Evolutionary conservation across 1,140 invertebrate genomes (phyloP), one percentile per base, ranked within the genome.

Genomic region (Drosophila saltans): DNA sequence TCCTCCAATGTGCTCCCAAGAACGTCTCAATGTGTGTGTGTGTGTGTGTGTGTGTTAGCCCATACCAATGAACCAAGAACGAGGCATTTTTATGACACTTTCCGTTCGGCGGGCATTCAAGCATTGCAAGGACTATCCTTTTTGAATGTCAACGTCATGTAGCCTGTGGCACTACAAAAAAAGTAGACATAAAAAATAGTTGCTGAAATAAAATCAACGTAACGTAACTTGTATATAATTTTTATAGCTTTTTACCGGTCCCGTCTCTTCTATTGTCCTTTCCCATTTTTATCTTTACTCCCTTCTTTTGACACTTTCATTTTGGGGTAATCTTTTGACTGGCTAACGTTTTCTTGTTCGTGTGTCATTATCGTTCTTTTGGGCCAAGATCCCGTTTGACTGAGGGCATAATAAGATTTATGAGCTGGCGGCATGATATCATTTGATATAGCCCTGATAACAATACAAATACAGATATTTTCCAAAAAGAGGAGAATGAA

Each of bases 121-220:
- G 66, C 75, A 45, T 76, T 57, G 56, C 64, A 70, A 71, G 57
- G 66, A 56, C 69, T 69, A 70, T 78, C 75, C 75, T 78, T 78
- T 77, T 78, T 77, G 74, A 68, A 52, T 52, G 65, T 62, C 72
- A 57, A 45, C 72, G 30, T 59, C 69, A 57, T 72, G 16, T 16
- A 16, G 16, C 16, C 16, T 16, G 16, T 16, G 16, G 16, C 16
- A 16, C 16, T 16, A 73, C 48, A 30, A 56, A 39, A 30, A 45
- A 67, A 68, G 58, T 58, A 52, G 64, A 68, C 71, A 85, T 75
- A 64, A 69, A 66, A 76, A 79, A 79, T 82, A 83, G 72, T 86
- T 77, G 76, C 84, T 79, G 70, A 78, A 86, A 86, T 80, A 83
- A 88, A 86, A 86, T 86, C 83, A 80, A 86, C 72, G 82, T 86